phyloP scores from a whole-genome alignment of 2,797 vertebrate genomes.

The Enoplosus armatus region DNA sequence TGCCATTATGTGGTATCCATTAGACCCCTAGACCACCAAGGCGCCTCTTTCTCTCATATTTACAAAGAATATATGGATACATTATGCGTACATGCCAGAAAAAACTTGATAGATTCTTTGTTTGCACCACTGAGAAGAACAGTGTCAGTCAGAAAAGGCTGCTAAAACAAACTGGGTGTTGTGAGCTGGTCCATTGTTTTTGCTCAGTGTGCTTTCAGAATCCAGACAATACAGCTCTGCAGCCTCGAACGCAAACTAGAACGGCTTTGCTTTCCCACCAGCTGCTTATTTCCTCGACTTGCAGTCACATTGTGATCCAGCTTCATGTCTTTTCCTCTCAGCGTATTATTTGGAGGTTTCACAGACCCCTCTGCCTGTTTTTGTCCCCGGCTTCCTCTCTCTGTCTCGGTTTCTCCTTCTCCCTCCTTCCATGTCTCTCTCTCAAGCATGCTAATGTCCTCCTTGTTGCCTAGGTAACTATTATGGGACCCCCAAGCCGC shows the following conservation, averaged over 20 bases:
- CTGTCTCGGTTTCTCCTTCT: constrained; percentile 55
- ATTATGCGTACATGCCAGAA: background rate
- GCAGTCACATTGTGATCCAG: constrained; percentile 51
- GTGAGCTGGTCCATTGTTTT: constrained; percentile 76
- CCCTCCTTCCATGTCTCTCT: constrained; percentile 73
- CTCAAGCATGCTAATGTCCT: constrained; percentile 91
- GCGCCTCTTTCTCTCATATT: background rate
- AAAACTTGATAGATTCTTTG: constrained; percentile 5
- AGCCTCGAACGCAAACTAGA: constrained; percentile 37
- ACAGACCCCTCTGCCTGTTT: constrained; percentile 59
- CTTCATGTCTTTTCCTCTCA: constrained; percentile 53
- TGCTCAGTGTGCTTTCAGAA: constrained; percentile 69
- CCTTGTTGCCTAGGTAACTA: constrained; percentile 99
- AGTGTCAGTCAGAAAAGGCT: constrained; percentile 19
- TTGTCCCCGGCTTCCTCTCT: constrained; percentile 46
- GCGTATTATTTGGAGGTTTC: constrained; percentile 53
- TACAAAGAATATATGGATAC: background rate
- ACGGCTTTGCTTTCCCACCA: constrained; percentile 37
- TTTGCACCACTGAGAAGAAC: constrained; percentile 9
- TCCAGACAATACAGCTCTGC: constrained; percentile 73
- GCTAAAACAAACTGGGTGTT: constrained; percentile 25
- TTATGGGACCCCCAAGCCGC: constrained; percentile 99
- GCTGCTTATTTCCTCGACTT: constrained; percentile 59
- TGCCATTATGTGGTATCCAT: background rate
- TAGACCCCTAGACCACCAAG: background rate